Base-by-base conservation (phyloP, 2,888 invertebrate species). In the Steinernema hermaphroditum region DNA sequence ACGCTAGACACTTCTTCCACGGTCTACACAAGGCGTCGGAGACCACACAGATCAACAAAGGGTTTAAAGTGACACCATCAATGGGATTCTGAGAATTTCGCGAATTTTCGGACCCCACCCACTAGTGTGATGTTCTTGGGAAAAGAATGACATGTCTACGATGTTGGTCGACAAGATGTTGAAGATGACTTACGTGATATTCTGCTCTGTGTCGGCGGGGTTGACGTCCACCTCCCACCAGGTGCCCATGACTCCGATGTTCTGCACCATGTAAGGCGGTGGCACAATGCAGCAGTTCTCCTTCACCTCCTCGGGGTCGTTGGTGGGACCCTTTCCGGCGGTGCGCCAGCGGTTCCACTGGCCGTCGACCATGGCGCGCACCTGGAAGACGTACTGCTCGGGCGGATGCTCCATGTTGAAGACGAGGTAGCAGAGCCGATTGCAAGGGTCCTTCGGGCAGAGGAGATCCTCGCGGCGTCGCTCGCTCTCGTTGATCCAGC, bases 211-310 rank as follows among this genome's bases (percentile, higher is more conserved):
- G 49, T 81, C 78, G 2, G 86, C 83, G 2, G 86, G 87, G 37
- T 78, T 78, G 34, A 86, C 81, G 68, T 80, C 78, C 1, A 86
- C 80, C 41, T 83, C 81, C 84, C 80, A 80, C 70, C 74, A 80
- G 9, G 87, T 85, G 44, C 79, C 85, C 8, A 80, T 78, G 0
- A 78, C 74, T 41, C 84, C 84, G 70, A 86, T 83, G 76, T 83
- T 81, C 54, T 85, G 82, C 24, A 86, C 83, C 29, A 78, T 74
- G 80, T 84, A 86, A 4, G 84, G 83, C 16, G 86, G 86, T n/a
- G 86, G 85, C 12, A 86, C 86, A 72, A 86, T 87, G 72, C 86
- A 86, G 74, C 86, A 86, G 71, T 77, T 78, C 43, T 80, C 75
- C 70, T 77, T 75, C 43, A 82, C 78, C 69, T 82, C 82, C 29